These are phyloP conservation scores for Dynastes grantii DNA, from an alignment of 2,888 invertebrate genomes.

Conservation along the genomic window DNA sequence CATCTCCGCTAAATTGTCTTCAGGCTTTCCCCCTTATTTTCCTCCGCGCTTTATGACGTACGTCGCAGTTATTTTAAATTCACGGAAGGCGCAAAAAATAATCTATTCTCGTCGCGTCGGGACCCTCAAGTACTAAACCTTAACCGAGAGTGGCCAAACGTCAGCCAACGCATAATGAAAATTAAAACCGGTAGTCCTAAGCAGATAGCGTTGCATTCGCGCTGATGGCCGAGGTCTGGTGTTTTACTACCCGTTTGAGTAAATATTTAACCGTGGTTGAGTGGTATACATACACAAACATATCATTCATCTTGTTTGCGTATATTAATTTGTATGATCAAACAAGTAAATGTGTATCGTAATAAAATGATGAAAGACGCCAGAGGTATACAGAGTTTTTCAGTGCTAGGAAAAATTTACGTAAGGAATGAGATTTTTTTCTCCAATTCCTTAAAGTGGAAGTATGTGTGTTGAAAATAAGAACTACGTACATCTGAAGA, in stretches of 20 bases:
- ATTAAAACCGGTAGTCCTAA: conserved; percentile 1
- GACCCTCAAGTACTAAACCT: background rate
- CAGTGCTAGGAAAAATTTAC: no score
- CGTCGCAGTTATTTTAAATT: conserved; percentile 9
- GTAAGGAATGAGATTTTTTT: background rate
- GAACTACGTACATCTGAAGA: no score
- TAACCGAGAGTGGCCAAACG: background rate
- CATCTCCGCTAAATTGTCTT: background rate
- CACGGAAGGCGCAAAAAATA: conserved; percentile 19
- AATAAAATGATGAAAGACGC: background rate
- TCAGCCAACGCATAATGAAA: conserved; percentile 11
- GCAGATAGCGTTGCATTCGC: background rate
- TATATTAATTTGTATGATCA: background rate
- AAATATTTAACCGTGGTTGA: background rate
- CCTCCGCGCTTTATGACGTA: background rate
- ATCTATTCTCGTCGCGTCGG: conserved; percentile 16
- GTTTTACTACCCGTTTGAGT: background rate
- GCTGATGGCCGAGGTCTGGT: background rate
- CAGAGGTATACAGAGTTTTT: no score
- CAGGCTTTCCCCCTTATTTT: background rate
- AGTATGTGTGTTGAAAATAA: no score
- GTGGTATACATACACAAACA: background rate
- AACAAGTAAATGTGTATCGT: background rate
- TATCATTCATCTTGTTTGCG: background rate
- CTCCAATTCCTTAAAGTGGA: background rate